Evolutionary conservation across 2,113 vertebrate species (phyloP), one percentile per base, ranked within the genome.

Genomic region (Myiagra hebetior): DNA sequence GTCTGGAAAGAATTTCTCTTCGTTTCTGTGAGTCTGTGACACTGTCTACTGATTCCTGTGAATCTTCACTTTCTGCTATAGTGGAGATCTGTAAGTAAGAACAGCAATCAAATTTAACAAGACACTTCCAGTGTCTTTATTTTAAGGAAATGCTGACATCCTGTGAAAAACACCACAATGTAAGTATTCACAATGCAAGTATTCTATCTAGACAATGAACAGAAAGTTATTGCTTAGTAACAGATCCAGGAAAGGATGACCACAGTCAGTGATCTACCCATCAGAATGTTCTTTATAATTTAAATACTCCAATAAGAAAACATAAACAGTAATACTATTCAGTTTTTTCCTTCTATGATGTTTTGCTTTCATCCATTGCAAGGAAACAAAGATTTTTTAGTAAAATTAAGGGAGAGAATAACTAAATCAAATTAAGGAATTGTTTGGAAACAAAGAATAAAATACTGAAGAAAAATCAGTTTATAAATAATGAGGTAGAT

Each of bases 41-140:
- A 46, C 99, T 99, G 97, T 99, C 99, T 91, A 99, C 99, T 41
- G 99, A 99, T 95, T 99, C 99, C 95, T 99, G 99, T 55, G 99
- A 99, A 96, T 99, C 99, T 97, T 99, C 99, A 56, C 99, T 99
- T 98, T 99, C 99, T 89, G 98, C 99, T 97, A 99, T 99, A 60
- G 99, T 99, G 69, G 99, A 99, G 95, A 99, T 99, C 99, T 99
- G 97, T 60, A 98, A 96, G 68, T 91, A 98, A 98, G 94, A 92
- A 93, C 57, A 97, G 62, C 89, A 93, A 77, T 87, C 79, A 95
- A 91, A 92, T 91, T 97, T 93, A 97, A 64, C 24, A 75, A 20
- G 53, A 60, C 19, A 28, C 5, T 78, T 75, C 26, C 69, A 82
- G 3, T 39, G 28, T 15, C 91, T 92, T 83, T 55, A 65, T n/a